Evolutionary conservation across 2,888 invertebrate species (phyloP).

Genomic region (Onthophagus sagittarius): DNA sequence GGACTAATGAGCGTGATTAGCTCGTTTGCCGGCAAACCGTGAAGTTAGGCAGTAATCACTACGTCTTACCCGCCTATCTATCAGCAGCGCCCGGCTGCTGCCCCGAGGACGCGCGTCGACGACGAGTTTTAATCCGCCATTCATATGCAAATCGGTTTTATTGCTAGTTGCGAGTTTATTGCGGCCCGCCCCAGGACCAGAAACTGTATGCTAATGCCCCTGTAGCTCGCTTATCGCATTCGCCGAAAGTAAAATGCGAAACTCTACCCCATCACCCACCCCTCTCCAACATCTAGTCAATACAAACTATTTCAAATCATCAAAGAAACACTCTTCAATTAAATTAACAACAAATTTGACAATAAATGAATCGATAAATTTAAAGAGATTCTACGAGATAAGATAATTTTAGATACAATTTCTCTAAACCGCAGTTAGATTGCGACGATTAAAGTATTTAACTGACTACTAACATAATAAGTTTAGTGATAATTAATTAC

Average conservation of each 20-base stretch:
- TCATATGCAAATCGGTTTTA: constrained; percentile 49
- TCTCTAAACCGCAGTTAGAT: neutral
- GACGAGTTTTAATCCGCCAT: constrained; percentile 47
- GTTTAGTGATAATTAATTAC: neutral
- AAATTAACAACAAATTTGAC: too few species aligned
- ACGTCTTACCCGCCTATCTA: constrained; percentile 34
- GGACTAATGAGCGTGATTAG: constrained; percentile 41
- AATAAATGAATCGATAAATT: too few species aligned
- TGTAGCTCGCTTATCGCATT: neutral
- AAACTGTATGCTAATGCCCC: constrained; percentile 39
- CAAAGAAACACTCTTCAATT: neutral
- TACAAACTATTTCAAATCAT: neutral
- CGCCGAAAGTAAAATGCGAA: neutral
- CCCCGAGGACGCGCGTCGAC: constrained; percentile 30
- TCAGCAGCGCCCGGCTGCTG: constrained; percentile 29
- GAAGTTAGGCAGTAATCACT: constrained; percentile 35
- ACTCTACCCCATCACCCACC: neutral
- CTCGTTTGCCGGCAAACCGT: constrained; percentile 39
- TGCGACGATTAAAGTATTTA: neutral
- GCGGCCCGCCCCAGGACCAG: constrained; percentile 26
- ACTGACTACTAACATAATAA: neutral
- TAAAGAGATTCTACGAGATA: too few species aligned
- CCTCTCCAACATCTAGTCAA: neutral
- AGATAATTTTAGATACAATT: too few species aligned
- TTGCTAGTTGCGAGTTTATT: constrained; percentile 48